A percentile compares a stretch with the other conserved stretches of the same genome.
Evolutionary conservation across 2,113 vertebrate species (phyloP).

Genomic region (Boulengeromyrus knoepffleri): DNA sequence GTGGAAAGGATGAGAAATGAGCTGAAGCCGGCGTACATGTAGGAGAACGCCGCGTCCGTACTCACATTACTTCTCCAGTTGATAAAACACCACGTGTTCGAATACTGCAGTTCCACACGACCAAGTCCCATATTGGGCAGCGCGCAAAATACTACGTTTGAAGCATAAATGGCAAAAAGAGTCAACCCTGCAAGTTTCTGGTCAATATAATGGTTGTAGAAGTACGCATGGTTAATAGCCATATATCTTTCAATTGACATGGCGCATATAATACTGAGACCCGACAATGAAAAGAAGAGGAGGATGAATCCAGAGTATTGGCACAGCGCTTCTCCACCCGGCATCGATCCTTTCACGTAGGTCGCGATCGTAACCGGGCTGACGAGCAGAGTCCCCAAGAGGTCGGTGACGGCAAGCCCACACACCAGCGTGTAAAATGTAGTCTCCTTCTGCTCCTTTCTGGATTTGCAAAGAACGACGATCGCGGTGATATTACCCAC

Average conservation of each 20-base stretch:
- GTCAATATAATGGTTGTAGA: slow-evolving; percentile 88
- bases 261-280: slow-evolving; percentile 91
- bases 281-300: slow-evolving; percentile 85
- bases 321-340: slow-evolving; percentile 70
- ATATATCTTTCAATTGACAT: slow-evolving; percentile 94
- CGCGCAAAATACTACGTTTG: slow-evolving; percentile 79
- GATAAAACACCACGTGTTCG: slow-evolving; percentile 89
- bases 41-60: slow-evolving; percentile 69
- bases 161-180: slow-evolving; percentile 72
- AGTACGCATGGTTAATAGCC: slow-evolving; percentile 95
- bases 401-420: slow-evolving; percentile 85
- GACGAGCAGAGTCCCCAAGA: slow-evolving; percentile 86
- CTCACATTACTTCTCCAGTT: slow-evolving; percentile 75
- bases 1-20: slow-evolving; percentile 83
- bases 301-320: slow-evolving; percentile 94
- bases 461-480: slow-evolving; percentile 82
- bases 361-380: slow-evolving; percentile 91
- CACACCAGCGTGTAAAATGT: slow-evolving; percentile 93
- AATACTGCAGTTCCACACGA: slow-evolving; percentile 62
- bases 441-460: slow-evolving; percentile 90
- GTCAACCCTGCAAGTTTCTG: slow-evolving; percentile 77
- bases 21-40: slow-evolving; percentile 87
- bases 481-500: slow-evolving; percentile 89
- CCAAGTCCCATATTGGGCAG: slow-evolving; percentile 81
- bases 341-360: slow-evolving; percentile 80